These are phyloP conservation scores for Blastomussa wellsi DNA, from an alignment of 92 coral and sea anemone genomes.

Conservation along the genomic window DNA sequence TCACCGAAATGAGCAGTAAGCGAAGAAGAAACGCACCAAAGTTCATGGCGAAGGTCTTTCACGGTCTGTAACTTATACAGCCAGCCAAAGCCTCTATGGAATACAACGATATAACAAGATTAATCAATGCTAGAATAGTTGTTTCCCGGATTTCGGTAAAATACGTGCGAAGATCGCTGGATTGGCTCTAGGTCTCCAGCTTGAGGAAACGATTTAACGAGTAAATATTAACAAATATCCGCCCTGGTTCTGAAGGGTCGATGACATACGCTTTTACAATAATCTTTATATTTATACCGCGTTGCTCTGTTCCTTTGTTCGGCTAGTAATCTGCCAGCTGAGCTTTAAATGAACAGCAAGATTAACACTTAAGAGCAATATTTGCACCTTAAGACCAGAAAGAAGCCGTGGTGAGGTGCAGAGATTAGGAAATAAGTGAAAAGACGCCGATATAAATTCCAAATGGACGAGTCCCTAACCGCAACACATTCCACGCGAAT, in stretches of 20 bases:
- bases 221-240: slow-evolving; percentile 29
- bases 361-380: slow-evolving; percentile 24
- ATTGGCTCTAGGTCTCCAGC: background rate
- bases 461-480: slow-evolving; percentile 15
- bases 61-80: background rate
- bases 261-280: slow-evolving; percentile 8
- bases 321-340: slow-evolving; percentile 9
- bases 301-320: slow-evolving; percentile 20
- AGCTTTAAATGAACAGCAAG: slow-evolving; percentile 3
- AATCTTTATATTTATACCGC: slow-evolving; percentile 30
- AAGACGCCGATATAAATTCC: slow-evolving; percentile 9
- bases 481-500: slow-evolving; percentile 28
- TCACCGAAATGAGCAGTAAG: background rate
- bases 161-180: background rate
- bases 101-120: slow-evolving; percentile 15
- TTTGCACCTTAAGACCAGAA: slow-evolving; percentile 10
- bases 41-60: slow-evolving; percentile 19
- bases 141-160: background rate
- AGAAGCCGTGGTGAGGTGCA: slow-evolving; percentile 1
- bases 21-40: slow-evolving; percentile 10
- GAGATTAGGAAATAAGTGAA: background rate
- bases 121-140: background rate
- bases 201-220: slow-evolving; percentile 24
- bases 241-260: slow-evolving; percentile 30
- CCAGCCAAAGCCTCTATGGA: background rate